These are phyloP conservation scores for Pherbina coryleti DNA, from an alignment of 2,888 invertebrate species.

Conservation along the genomic window DNA sequence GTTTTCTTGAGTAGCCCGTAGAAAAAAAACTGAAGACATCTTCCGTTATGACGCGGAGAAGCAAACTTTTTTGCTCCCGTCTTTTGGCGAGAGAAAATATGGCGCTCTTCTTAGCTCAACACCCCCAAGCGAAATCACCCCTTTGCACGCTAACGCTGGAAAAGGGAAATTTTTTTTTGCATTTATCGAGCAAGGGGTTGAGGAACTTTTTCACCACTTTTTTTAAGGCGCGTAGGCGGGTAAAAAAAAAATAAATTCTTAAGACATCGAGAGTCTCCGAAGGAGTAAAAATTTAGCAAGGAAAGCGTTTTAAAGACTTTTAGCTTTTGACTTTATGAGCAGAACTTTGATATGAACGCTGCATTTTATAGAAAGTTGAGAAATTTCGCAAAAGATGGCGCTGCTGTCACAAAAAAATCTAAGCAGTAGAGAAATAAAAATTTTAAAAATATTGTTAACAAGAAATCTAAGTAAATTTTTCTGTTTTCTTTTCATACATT, in stretches of 20 bases:
- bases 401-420: not conserved
- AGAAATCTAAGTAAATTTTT: too few relatives aligned
- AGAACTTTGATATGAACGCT: not conserved
- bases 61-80: not conserved
- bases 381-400: slow-evolving; percentile 25
- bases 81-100: not conserved
- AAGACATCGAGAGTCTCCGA: not conserved
- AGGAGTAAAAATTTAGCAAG: not conserved
- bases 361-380: not conserved
- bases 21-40: slow-evolving; percentile 41
- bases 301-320: not conserved
- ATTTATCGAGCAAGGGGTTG: slow-evolving; percentile 39
- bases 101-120: too few relatives aligned
- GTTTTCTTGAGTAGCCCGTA: slow-evolving; percentile 51
- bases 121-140: too few relatives aligned
- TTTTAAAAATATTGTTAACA: not conserved
- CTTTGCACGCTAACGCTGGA: not conserved
- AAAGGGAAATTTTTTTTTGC: slow-evolving; percentile 41
- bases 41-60: slow-evolving; percentile 27
- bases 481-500: not conserved
- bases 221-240: not conserved
- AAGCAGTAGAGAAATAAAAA: too few relatives aligned
- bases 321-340: slow-evolving; percentile 1
- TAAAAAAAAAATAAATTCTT: not conserved
- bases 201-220: slow-evolving; percentile 48